These are phyloP conservation scores for Hermetia illucens DNA, from an alignment of 1,140 invertebrate species.

Conservation along the genomic window DNA sequence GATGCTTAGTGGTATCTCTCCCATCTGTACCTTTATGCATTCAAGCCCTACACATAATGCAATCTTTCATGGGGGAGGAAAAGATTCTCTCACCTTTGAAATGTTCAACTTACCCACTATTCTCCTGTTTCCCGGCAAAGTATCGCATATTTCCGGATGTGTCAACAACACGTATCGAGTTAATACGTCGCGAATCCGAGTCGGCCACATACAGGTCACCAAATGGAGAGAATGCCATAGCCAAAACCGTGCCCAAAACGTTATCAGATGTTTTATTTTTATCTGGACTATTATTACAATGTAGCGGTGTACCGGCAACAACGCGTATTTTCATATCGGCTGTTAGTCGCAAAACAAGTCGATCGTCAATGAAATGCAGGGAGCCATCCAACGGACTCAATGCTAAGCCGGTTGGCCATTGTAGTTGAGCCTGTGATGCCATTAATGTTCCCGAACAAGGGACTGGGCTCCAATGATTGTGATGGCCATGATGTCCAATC, in stretches of 20 bases:
- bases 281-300: slow-evolving; percentile 42
- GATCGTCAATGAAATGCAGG: slow-evolving; percentile 89
- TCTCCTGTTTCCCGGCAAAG: slow-evolving; percentile 61
- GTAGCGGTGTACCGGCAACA: slow-evolving; percentile 79
- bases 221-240: slow-evolving; percentile 79
- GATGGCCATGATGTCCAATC: slow-evolving; percentile 82
- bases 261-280: slow-evolving; percentile 35
- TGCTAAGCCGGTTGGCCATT: slow-evolving; percentile 90
- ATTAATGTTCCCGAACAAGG: slow-evolving; percentile 69
- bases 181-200: slow-evolving; percentile 77
- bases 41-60: no score
- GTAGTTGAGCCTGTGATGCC: slow-evolving; percentile 68
- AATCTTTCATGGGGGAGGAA: no score
- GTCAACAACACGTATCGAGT: slow-evolving; percentile 72
- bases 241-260: slow-evolving; percentile 58
- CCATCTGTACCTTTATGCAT: no score
- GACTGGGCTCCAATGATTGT: slow-evolving; percentile 80
- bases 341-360: slow-evolving; percentile 81
- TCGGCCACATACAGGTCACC: slow-evolving; percentile 91
- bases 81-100: no score
- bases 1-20: no score
- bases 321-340: slow-evolving; percentile 80
- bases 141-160: slow-evolving; percentile 70
- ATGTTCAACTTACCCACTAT: slow-evolving; percentile 28
- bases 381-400: slow-evolving; percentile 87